A percentile compares a stretch with the other conserved stretches of the same genome.
These are phyloP conservation scores for Bucorvus abyssinicus DNA, from an alignment of 2,797 vertebrate species.

Conservation along the genomic window DNA sequence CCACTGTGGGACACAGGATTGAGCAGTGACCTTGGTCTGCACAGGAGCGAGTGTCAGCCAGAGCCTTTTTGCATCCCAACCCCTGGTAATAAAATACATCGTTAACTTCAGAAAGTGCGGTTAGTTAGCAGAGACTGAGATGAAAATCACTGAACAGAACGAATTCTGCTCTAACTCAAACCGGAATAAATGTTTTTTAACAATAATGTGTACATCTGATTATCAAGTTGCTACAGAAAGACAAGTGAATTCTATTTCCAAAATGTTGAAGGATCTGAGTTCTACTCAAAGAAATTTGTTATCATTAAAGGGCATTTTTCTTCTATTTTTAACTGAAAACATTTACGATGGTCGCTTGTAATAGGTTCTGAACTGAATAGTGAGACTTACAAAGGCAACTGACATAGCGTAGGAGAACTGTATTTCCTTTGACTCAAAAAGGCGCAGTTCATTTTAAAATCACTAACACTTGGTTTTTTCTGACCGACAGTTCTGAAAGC, in stretches of 20 bases:
- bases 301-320: fast-evolving
- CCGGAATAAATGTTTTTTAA: not conserved
- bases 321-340: not conserved
- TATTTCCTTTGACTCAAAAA: not conserved
- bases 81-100: no score
- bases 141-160: no score
- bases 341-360: not conserved
- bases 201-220: not conserved
- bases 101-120: no score
- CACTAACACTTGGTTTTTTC: not conserved
- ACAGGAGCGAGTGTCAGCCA: no score
- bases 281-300: not conserved
- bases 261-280: not conserved
- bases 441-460: not conserved
- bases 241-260: not conserved
- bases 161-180: no score
- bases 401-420: fast-evolving
- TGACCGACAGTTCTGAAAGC: not conserved
- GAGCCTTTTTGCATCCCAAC: no score
- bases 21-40: no score
- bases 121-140: no score
- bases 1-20: no score
- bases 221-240: not conserved
- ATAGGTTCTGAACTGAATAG: not conserved
- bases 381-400: not conserved